phyloP scores from a whole-genome alignment of 2,797 vertebrate genomes.

The Chiroxiphia lanceolata region DNA sequence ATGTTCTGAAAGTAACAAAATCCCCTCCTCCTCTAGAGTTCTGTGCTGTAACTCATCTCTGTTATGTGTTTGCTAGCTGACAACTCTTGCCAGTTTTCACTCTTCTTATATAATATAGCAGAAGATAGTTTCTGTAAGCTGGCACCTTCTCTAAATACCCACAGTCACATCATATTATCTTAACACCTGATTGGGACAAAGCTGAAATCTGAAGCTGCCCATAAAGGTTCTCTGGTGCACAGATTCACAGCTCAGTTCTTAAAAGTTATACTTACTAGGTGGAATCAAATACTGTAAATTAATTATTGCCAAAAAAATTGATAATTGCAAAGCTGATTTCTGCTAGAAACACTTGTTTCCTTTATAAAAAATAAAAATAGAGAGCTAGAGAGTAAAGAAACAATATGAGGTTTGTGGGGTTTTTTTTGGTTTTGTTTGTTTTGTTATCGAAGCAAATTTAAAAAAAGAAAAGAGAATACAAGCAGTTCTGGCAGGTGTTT shows the following conservation, averaged over 20 bases:
- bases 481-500: neutral
- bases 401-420: neutral
- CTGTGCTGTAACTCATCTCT: neutral
- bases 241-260: neutral
- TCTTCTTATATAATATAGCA: neutral
- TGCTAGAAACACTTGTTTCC: neutral
- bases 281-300: neutral
- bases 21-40: neutral
- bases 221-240: neutral
- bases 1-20: neutral
- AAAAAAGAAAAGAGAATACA: neutral
- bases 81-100: neutral
- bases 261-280: neutral
- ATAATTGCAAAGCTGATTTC: neutral
- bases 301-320: neutral
- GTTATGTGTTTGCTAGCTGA: neutral
- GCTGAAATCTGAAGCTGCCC: neutral
- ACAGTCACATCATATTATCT: neutral
- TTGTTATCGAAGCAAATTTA: neutral
- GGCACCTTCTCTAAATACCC: neutral
- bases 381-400: neutral
- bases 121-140: neutral
- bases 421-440: neutral
- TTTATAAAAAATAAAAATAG: neutral
- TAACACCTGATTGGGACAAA: neutral